phyloP scores from a whole-genome alignment of 1,140 invertebrate genomes.

The Lutraria rhynchaena region DNA sequence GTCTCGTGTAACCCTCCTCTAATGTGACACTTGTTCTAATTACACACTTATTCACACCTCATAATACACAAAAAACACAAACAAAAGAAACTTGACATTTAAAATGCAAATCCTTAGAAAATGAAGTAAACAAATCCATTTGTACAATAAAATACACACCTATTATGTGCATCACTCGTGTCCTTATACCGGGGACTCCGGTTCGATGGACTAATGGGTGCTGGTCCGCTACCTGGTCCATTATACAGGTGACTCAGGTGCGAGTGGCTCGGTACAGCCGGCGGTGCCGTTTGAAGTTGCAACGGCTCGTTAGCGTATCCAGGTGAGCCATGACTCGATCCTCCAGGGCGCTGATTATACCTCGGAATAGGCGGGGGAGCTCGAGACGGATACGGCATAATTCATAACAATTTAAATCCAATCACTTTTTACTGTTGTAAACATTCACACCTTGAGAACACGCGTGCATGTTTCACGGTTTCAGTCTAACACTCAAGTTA shows the following conservation, averaged over 20 bases:
- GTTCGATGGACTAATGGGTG: constrained; percentile 49
- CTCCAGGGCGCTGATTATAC: constrained; percentile 21
- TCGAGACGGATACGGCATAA: constrained; percentile 39
- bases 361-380: constrained; percentile 49
- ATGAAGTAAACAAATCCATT: no score
- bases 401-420: constrained; percentile 37
- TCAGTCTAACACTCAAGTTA: neutral
- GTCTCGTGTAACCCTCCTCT: no score
- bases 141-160: constrained; percentile 11
- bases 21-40: no score
- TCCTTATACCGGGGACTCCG: constrained; percentile 56
- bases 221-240: constrained; percentile 25
- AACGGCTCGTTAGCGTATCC: constrained; percentile 58
- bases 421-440: constrained; percentile 14
- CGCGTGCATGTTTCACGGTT: constrained; percentile 40
- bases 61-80: no score
- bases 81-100: no score
- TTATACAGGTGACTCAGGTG: constrained; percentile 49
- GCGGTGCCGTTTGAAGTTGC: constrained; percentile 43
- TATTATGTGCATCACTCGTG: constrained; percentile 56
- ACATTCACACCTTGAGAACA: constrained; percentile 34
- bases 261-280: constrained; percentile 3
- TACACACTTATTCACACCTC: no score
- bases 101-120: no score
- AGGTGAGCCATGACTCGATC: constrained; percentile 25